A percentile compares a stretch with the other conserved stretches of the same genome.
Evolutionary conservation across 2,797 vertebrate genomes (phyloP).

Genomic region (Amblyraja radiata): DNA sequence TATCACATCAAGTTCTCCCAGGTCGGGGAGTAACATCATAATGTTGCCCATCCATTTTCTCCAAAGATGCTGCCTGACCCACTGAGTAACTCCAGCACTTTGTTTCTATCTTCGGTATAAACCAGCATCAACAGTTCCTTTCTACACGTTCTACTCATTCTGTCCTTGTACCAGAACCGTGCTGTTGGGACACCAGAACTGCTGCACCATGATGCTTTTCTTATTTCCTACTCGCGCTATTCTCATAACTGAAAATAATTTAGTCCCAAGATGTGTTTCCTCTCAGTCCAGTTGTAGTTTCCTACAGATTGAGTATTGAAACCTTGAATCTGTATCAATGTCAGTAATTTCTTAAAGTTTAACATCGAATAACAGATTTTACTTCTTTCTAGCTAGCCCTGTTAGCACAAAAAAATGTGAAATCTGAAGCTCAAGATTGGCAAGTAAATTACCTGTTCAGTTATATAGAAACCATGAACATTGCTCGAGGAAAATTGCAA

Average conservation of each 20-base stretch:
- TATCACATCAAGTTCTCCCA: neutral
- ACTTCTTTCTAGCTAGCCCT: neutral
- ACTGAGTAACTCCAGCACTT: too few species aligned
- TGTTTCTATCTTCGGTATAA: too few species aligned
- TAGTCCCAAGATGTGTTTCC: neutral
- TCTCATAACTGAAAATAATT: neutral
- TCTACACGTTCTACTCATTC: neutral
- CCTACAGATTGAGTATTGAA: neutral
- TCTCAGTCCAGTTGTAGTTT: neutral
- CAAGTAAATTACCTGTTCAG: neutral
- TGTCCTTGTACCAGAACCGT: neutral
- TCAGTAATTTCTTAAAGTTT: neutral
- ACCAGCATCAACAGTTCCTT: too few species aligned
- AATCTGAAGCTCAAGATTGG: neutral
- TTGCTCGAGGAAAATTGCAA: neutral
- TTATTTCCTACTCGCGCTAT: neutral
- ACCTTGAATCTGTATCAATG: neutral
- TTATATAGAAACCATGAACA: neutral
- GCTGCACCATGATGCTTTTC: neutral
- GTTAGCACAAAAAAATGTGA: neutral
- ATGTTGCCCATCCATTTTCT: too few species aligned
- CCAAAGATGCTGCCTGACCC: too few species aligned
- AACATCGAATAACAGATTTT: neutral
- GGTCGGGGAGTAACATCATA: neutral
- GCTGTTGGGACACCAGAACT: too few species aligned